Evolutionary conservation across 2,888 invertebrate species (phyloP).

Genomic region (Phrixothrix hirtus): DNA sequence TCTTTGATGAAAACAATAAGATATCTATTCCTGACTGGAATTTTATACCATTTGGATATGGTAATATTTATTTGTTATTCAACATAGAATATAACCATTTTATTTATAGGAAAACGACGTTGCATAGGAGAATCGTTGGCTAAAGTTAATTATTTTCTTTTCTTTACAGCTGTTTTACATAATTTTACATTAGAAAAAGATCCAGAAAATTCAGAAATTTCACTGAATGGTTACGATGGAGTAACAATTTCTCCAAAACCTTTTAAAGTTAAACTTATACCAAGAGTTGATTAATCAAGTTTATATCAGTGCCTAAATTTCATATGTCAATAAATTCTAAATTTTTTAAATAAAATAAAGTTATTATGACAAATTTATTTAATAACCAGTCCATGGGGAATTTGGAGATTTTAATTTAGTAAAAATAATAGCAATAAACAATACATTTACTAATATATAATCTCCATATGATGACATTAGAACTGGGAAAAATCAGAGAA

Average conservation of each 20-base stretch:
- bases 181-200: constrained; percentile 55
- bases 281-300: constrained; percentile 24
- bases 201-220: constrained; percentile 33
- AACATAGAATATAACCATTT: too few relatives aligned
- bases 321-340: too few relatives aligned
- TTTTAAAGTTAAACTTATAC: constrained; percentile 43
- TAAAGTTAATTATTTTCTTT: constrained; percentile 64
- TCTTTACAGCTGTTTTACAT: constrained; percentile 63
- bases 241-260: constrained; percentile 52
- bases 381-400: too few relatives aligned
- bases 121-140: constrained; percentile 69
- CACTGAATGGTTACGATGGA: constrained; percentile 47
- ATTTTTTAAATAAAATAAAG: too few relatives aligned
- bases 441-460: too few relatives aligned
- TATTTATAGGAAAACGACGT: constrained; percentile 62
- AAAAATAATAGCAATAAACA: too few relatives aligned
- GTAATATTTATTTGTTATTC: too few relatives aligned
- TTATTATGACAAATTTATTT: too few relatives aligned
- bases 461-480: too few relatives aligned
- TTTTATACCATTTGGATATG: constrained; percentile 68
- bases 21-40: constrained; percentile 56
- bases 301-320: background rate
- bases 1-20: constrained; percentile 62
- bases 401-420: too few relatives aligned
- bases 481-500: too few relatives aligned